Evolutionary conservation across 2,888 invertebrate species (phyloP).

Genomic region (Teleiodes luculella): DNA sequence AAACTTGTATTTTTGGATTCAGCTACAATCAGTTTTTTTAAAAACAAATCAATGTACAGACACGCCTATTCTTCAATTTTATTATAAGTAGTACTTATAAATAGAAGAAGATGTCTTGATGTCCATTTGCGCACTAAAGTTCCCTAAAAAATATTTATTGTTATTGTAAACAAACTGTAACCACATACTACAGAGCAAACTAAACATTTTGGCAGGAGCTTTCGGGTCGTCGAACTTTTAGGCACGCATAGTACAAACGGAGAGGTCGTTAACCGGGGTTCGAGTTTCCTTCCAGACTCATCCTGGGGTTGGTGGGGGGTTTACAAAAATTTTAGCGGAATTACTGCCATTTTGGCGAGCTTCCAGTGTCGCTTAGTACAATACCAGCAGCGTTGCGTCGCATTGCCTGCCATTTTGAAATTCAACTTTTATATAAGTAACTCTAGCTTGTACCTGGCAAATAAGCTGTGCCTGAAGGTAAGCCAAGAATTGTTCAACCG

Average conservation of each 20-base stretch:
- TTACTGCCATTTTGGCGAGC: conserved; percentile 19
- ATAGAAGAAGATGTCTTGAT: too few species aligned
- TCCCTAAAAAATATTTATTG: too few species aligned
- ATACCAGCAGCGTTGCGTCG: background rate
- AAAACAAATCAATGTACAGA: too few species aligned
- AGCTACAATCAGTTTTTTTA: too few species aligned
- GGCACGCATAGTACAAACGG: conserved; percentile 3
- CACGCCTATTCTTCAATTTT: too few species aligned
- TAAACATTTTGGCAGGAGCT: background rate
- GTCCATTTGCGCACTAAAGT: too few species aligned
- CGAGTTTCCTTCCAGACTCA: conserved; percentile 14
- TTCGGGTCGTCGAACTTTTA: conserved; percentile 1
- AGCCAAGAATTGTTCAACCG: too few species aligned
- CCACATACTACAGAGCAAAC: background rate
- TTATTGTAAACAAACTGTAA: too few species aligned
- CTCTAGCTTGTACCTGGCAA: too few species aligned
- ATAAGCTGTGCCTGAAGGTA: too few species aligned
- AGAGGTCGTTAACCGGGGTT: conserved; percentile 8
- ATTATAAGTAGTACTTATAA: too few species aligned
- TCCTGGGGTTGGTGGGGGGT: conserved; percentile 12
- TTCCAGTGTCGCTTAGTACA: conserved; percentile 17
- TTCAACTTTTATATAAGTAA: background rate
- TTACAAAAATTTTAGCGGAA: conserved; percentile 12
- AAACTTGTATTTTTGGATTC: too few species aligned
- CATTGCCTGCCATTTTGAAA: background rate